Base-by-base conservation (phyloP, 2,888 invertebrate genomes). In the Eupithecia abbreviata region DNA sequence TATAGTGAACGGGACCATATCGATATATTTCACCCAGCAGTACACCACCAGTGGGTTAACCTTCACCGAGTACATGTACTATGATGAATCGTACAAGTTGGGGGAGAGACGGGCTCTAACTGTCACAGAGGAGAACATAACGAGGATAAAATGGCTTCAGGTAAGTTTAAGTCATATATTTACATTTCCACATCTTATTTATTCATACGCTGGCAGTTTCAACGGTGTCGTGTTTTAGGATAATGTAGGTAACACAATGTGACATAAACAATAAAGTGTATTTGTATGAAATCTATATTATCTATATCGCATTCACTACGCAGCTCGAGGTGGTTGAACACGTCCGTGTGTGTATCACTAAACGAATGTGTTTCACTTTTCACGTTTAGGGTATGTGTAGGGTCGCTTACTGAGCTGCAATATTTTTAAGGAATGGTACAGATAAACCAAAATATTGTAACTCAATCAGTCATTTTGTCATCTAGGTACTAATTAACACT, bases 1-100 rank as follows among this genome's bases (percentile, higher is more conserved):
- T n/a, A 96, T 97, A 80, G 95, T 95, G 77, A 97, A 97, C 84
- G 96, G 97, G 12, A 96, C 97, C 72, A 98, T 98, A 86, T 96
- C 98, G 82, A 96, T 98, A 81, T 98, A 98, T 89, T 96, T 98
- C 84, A 98, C 98, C 2, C 98, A 98, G 88, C 96, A 98, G 84
- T 98, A 97, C 93, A 97, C 98, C 67, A 96, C 97, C 83, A 97
- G 97, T 85, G 98, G 98, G 0, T 91, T 98, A 10, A 96, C 96
- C 71, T 97, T 97, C 89, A 97, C 97, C 47, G 97, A 97, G 88
- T 97, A 97, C 86, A 96, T 96, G 90, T 97, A 97, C 84, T 97
- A 97, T 88, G 97, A 97, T 82, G 96, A 96, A 71, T 95, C 96
- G 75, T 96, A 96, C 83, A 96, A 96, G 88, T 95, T 96, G 81